These are phyloP conservation scores for Amazona vittata DNA, from an alignment of 2,113 vertebrate species.

Conservation along the genomic window DNA sequence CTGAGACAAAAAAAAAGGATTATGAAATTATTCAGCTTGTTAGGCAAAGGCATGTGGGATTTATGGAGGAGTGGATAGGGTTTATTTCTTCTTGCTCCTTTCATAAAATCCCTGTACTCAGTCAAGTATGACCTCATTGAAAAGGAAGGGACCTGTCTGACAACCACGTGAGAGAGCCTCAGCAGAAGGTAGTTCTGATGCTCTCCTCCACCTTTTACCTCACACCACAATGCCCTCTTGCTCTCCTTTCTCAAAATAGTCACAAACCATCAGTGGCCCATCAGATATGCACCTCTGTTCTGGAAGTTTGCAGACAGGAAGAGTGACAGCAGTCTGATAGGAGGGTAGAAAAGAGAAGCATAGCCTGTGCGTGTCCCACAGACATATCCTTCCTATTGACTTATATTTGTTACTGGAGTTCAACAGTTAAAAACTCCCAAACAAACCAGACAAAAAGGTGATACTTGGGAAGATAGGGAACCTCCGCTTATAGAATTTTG, in stretches of 20 bases:
- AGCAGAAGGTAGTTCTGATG: background rate
- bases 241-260: background rate
- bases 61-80: background rate
- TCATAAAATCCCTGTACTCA: background rate
- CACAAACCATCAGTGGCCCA: fast-evolving
- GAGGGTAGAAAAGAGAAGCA: background rate
- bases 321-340: background rate
- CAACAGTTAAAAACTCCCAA: background rate
- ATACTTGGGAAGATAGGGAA: background rate
- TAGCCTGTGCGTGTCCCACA: background rate
- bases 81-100: background rate
- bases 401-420: background rate
- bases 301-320: background rate
- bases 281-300: background rate
- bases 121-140: background rate
- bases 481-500: background rate
- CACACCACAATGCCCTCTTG: background rate
- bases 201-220: background rate
- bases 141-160: background rate
- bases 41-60: background rate
- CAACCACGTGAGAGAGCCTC: background rate
- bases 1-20: background rate
- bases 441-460: background rate
- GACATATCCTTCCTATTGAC: background rate
- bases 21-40: background rate